Percentiles rank a stretch among this genome's conserved stretches.
Conservation (phyloP, 2,797 vertebrate genomes). For the Alca torda region DNA sequence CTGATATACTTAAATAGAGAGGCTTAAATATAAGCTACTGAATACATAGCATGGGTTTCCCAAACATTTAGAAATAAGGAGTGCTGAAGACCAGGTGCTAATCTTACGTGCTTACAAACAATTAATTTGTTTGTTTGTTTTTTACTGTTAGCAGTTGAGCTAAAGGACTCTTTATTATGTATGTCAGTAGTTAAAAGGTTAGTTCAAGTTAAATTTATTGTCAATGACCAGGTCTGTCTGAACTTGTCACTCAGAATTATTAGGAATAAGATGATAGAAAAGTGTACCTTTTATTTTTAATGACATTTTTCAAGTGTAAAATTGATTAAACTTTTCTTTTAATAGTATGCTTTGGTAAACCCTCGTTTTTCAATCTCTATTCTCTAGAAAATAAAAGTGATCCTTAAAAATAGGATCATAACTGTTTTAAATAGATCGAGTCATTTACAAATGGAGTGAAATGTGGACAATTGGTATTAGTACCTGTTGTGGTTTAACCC, state of each 20-base stretch:
- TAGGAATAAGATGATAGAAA: neutral
- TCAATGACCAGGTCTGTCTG: neutral
- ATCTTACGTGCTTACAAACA: rapidly evolving
- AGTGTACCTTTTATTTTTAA: neutral
- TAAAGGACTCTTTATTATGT: neutral
- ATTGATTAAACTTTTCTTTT: neutral
- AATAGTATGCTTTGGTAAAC: neutral
- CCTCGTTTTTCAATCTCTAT: neutral
- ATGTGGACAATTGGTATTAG: neutral
- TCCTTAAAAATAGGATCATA: neutral
- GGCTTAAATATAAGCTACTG: neutral
- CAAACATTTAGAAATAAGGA: neutral
- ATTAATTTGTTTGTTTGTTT: rapidly evolving
- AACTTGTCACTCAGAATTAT: neutral
- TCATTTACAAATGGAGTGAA: neutral
- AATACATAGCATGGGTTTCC: neutral
- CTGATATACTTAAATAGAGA: neutral
- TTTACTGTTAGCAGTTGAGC: neutral
- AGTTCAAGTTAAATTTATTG: neutral
- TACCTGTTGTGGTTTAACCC: neutral
- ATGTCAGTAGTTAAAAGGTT: neutral
- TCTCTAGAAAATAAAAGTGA: neutral
- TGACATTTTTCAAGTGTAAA: neutral
- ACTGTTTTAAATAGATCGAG: neutral
- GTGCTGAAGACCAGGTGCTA: neutral